Evolutionary conservation across 2,113 vertebrate species (phyloP).

Genomic region (Aldabrachelys gigantea): DNA sequence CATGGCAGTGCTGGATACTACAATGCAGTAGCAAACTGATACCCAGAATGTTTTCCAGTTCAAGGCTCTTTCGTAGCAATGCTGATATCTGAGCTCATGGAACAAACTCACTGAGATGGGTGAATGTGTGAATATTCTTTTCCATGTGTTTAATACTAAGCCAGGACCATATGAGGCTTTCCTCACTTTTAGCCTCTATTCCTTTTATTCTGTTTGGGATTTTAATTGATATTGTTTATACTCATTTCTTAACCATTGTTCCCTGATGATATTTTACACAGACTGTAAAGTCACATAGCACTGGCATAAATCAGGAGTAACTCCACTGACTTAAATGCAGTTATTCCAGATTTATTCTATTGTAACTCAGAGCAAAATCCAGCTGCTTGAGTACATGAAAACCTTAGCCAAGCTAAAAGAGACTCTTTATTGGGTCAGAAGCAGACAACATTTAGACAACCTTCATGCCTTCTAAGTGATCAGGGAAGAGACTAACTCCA

Average conservation of each 20-base stretch:
- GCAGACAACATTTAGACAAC: rapidly evolving
- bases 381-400: rapidly evolving
- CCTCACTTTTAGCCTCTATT: not conserved
- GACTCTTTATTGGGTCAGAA: rapidly evolving
- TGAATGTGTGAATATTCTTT: too few species aligned
- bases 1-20: not conserved
- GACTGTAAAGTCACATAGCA: rapidly evolving
- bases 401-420: rapidly evolving
- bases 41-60: not conserved
- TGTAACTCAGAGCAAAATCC: not conserved
- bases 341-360: not conserved
- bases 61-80: too few species aligned
- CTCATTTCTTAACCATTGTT: not conserved
- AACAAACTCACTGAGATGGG: not conserved
- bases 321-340: rapidly evolving
- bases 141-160: not conserved
- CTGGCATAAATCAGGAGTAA: not conserved
- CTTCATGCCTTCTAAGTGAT: rapidly evolving
- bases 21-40: rapidly evolving
- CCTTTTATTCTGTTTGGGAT: rapidly evolving
- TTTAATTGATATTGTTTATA: not conserved
- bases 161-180: rapidly evolving
- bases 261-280: rapidly evolving
- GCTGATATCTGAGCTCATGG: rapidly evolving
- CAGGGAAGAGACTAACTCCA: rapidly evolving